These are phyloP conservation scores for Neomorphus geoffroyi DNA, from an alignment of 2,797 vertebrate genomes.

Conservation along the genomic window DNA sequence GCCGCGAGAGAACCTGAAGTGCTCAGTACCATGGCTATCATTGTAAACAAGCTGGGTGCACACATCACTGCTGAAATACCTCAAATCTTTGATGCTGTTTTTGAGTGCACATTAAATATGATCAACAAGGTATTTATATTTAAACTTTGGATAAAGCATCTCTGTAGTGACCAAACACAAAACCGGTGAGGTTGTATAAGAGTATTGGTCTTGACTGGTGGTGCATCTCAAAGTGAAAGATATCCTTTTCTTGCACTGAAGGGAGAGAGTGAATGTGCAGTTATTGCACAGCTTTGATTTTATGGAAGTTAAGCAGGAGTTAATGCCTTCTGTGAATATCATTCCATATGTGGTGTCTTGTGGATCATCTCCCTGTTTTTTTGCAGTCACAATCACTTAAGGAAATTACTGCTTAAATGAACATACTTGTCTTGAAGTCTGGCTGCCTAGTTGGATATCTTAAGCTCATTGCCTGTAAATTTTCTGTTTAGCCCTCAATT, in stretches of 20 bases:
- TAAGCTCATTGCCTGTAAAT: neutral
- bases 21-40: conserved; percentile 98
- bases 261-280: neutral
- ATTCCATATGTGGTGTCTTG: rapidly evolving
- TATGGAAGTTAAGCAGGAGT: rapidly evolving
- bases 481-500: neutral
- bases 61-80: conserved; percentile 98
- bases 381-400: neutral
- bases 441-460: neutral
- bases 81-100: conserved; percentile 98
- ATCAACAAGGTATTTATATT: conserved; percentile 90
- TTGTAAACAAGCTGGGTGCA: conserved; percentile 94
- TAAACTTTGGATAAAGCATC: neutral
- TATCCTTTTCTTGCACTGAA: neutral
- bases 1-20: conserved; percentile 97
- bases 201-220: neutral
- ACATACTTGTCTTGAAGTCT: rapidly evolving
- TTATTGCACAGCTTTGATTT: neutral
- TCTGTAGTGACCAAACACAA: neutral
- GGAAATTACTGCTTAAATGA: rapidly evolving
- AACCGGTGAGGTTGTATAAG: neutral
- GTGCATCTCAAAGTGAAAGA: neutral
- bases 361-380: neutral
- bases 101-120: conserved; percentile 98
- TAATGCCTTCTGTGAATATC: neutral